A percentile compares a stretch with the other conserved stretches of the same genome.
phyloP scores from a whole-genome alignment of 2,888 invertebrate genomes.

The Alcis repandata region DNA sequence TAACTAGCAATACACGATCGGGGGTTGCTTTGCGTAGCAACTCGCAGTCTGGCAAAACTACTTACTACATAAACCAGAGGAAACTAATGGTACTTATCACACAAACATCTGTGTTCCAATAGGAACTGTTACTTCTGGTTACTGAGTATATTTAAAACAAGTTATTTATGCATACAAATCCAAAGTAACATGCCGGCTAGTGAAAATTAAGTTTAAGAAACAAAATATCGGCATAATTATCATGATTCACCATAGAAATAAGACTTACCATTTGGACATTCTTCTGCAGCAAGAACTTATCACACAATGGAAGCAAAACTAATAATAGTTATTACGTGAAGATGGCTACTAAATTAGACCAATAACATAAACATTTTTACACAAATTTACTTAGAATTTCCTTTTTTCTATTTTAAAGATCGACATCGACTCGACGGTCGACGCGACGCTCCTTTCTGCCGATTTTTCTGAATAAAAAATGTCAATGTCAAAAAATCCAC shows the following conservation, averaged over 20 bases:
- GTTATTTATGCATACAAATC: background rate
- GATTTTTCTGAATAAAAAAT: background rate
- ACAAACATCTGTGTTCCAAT: background rate
- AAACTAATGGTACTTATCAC: background rate
- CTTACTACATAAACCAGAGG: background rate
- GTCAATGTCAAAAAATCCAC: background rate
- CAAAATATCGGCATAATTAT: conserved; percentile 25
- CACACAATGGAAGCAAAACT: conserved; percentile 15
- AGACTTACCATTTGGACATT: conserved; percentile 79
- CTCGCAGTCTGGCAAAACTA: conserved; percentile 1
- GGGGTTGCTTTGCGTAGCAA: background rate
- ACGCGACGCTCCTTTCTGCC: background rate
- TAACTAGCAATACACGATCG: background rate
- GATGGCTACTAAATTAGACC: conserved; percentile 23
- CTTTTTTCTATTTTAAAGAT: conserved; percentile 22
- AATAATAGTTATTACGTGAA: conserved; percentile 7
- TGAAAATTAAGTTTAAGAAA: conserved; percentile 1
- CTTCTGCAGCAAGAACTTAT: conserved; percentile 46
- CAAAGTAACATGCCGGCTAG: background rate
- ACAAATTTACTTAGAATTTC: conserved; percentile 32
- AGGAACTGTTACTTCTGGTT: background rate
- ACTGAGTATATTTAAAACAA: background rate
- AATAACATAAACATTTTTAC: conserved; percentile 44
- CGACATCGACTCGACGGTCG: conserved; percentile 42
- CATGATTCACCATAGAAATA: conserved; percentile 37